Evolutionary conservation across 2,113 vertebrate species (phyloP).

Genomic region (Megaleporinus macrocephalus): DNA sequence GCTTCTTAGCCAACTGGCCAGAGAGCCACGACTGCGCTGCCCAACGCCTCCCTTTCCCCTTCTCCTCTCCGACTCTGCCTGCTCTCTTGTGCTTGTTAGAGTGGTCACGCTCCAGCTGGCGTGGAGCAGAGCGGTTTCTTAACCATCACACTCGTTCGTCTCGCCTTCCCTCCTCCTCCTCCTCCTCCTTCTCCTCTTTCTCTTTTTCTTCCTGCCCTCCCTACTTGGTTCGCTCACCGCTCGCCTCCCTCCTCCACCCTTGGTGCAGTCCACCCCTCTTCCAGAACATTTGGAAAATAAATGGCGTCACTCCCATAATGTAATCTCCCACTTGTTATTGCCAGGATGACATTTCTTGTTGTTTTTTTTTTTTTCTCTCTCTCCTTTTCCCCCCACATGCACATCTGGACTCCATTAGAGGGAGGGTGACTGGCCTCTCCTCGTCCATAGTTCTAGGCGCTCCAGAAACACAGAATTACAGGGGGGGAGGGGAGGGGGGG

Average conservation of each 20-base stretch:
- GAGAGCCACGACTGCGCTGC: slow-evolving; percentile 21
- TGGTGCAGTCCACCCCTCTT: slow-evolving; percentile 33
- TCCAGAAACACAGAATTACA: slow-evolving; percentile 51
- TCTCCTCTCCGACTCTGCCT: neutral
- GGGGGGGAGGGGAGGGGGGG: slow-evolving; percentile 47
- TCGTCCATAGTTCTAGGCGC: slow-evolving; percentile 36
- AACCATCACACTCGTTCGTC: slow-evolving; percentile 37
- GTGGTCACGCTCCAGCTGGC: slow-evolving; percentile 48
- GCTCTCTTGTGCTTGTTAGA: slow-evolving; percentile 41
- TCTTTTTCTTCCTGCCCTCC: slow-evolving; percentile 25
- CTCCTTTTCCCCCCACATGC: slow-evolving; percentile 14
- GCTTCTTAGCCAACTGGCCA: slow-evolving; percentile 33
- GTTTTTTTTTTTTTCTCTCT: neutral
- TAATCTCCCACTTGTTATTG: slow-evolving; percentile 54
- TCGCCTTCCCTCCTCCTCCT: too few relatives aligned
- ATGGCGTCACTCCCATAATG: slow-evolving; percentile 63
- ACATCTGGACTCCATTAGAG: slow-evolving; percentile 62
- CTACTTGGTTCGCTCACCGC: neutral
- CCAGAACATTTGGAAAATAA: slow-evolving; percentile 67
- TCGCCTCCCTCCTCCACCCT: neutral
- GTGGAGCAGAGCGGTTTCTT: slow-evolving; percentile 30
- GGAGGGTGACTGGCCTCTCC: slow-evolving; percentile 32
- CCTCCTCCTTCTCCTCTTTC: too few relatives aligned
- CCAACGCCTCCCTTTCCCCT: slow-evolving; percentile 24
- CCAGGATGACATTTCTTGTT: slow-evolving; percentile 41